Evolutionary conservation across 2,888 invertebrate species (phyloP).

Genomic region (Drosophila antonietae): DNA sequence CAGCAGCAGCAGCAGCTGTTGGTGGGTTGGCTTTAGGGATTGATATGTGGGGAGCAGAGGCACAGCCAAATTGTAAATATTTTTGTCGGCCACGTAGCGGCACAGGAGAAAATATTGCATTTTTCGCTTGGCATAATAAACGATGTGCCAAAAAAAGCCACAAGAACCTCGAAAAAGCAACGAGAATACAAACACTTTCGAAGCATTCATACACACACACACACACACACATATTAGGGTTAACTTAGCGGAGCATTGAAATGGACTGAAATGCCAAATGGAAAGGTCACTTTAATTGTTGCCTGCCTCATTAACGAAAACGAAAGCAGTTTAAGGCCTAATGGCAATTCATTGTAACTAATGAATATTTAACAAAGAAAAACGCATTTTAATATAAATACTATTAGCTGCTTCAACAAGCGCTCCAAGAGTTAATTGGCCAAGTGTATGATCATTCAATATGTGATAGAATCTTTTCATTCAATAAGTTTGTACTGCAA

Average conservation of each 20-base stretch:
- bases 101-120: slow-evolving; percentile 78
- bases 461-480: too few species aligned
- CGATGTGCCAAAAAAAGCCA: slow-evolving; percentile 82
- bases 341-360: too few species aligned
- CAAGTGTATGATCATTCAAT: too few species aligned
- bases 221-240: slow-evolving; percentile 14
- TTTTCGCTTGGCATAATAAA: slow-evolving; percentile 83
- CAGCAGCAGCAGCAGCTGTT: slow-evolving; percentile 55
- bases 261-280: slow-evolving; percentile 9
- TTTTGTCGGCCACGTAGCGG: slow-evolving; percentile 79
- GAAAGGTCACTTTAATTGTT: slow-evolving; percentile 34
- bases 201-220: slow-evolving; percentile 22
- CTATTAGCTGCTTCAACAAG: too few species aligned
- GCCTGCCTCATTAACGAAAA: background rate
- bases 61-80: slow-evolving; percentile 76
- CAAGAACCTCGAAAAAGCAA: slow-evolving; percentile 48
- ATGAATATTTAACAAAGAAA: too few species aligned
- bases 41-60: slow-evolving; percentile 28
- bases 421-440: too few species aligned
- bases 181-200: slow-evolving; percentile 46
- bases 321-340: too few species aligned
- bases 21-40: slow-evolving; percentile 41
- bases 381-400: too few species aligned
- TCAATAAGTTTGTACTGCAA: too few species aligned
- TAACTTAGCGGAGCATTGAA: slow-evolving; percentile 24